Percentiles rank a stretch among this genome's conserved stretches.
Evolutionary conservation across 1,140 invertebrate genomes (phyloP).

Genomic region (Charaxes varanes): DNA sequence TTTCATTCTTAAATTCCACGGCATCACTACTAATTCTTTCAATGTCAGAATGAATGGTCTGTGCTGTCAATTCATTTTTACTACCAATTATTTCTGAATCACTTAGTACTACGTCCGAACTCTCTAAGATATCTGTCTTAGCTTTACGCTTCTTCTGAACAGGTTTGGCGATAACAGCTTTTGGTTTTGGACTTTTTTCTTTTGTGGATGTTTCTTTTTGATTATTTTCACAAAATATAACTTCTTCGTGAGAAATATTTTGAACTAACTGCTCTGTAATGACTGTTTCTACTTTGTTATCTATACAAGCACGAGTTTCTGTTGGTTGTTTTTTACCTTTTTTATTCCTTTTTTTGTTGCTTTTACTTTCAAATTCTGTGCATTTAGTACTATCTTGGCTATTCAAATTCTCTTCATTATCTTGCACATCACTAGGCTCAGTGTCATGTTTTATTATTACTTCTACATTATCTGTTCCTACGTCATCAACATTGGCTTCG

Average conservation of each 20-base stretch:
- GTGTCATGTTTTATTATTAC: not conserved
- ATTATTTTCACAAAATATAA: slow-evolving; percentile 1
- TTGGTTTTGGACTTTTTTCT: slow-evolving; percentile 32
- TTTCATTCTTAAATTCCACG: no score
- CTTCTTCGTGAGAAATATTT: not conserved
- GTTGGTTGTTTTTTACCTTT: slow-evolving; percentile 16
- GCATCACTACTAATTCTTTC: no score
- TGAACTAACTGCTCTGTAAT: not conserved
- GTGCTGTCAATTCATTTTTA: not conserved
- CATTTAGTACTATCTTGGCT: no score
- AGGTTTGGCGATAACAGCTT: slow-evolving; percentile 52
- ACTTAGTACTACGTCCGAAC: not conserved
- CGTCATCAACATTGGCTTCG: slow-evolving; percentile 20
- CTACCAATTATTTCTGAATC: not conserved
- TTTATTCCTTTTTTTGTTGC: slow-evolving; percentile 21
- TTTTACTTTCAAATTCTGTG: slow-evolving; percentile 2
- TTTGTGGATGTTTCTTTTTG: slow-evolving; percentile 1
- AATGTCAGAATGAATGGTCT: no score
- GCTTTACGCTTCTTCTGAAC: slow-evolving; percentile 47
- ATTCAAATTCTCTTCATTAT: no score
- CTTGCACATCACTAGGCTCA: not conserved
- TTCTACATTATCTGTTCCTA: not conserved
- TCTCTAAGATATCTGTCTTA: slow-evolving; percentile 19
- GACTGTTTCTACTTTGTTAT: slow-evolving; percentile 5
- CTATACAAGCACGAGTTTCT: not conserved